Percentiles rank a stretch among this genome's conserved stretches.
Conservation (phyloP, 1,140 invertebrate species). For the Chymomyza costata region DNA sequence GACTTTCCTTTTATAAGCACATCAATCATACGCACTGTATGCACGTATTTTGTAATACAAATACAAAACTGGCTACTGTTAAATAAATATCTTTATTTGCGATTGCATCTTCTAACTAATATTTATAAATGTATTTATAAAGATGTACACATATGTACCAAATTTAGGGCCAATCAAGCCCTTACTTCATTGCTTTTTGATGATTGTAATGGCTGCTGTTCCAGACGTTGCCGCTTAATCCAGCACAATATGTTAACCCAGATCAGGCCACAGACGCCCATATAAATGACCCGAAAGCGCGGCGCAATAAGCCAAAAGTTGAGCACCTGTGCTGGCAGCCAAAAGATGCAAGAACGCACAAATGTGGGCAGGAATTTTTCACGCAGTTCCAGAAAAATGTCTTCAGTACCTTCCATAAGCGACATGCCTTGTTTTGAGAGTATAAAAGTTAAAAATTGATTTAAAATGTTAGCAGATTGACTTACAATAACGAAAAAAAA, state of each 20-base stretch:
- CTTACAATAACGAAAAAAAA: too few relatives aligned
- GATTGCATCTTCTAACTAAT: too few relatives aligned
- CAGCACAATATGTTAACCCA: constrained; percentile 88
- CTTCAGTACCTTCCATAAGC: constrained; percentile 81
- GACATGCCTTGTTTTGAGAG: constrained; percentile 79
- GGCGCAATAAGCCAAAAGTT: constrained; percentile 85
- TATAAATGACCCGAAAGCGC: constrained; percentile 82
- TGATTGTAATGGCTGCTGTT: constrained; percentile 10
- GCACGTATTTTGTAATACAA: constrained; percentile 33
- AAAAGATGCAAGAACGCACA: constrained; percentile 83
- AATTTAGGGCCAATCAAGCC: too few relatives aligned
- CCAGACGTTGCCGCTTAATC: constrained; percentile 79
- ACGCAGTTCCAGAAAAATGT: constrained; percentile 82
- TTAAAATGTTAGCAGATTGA: too few relatives aligned
- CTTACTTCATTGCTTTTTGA: neutral
- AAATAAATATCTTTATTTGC: too few relatives aligned
- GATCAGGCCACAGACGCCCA: constrained; percentile 82
- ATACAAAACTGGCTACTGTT: too few relatives aligned
- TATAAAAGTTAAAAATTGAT: too few relatives aligned
- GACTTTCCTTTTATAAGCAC: constrained; percentile 66
- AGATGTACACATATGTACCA: constrained; percentile 1
- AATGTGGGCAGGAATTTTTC: constrained; percentile 86
- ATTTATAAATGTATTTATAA: constrained; percentile 22
- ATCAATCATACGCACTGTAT: constrained; percentile 68
- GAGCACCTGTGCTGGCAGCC: constrained; percentile 85